phyloP scores from a whole-genome alignment of 2,113 vertebrate species.

The Psilopogon haemacephalus region DNA sequence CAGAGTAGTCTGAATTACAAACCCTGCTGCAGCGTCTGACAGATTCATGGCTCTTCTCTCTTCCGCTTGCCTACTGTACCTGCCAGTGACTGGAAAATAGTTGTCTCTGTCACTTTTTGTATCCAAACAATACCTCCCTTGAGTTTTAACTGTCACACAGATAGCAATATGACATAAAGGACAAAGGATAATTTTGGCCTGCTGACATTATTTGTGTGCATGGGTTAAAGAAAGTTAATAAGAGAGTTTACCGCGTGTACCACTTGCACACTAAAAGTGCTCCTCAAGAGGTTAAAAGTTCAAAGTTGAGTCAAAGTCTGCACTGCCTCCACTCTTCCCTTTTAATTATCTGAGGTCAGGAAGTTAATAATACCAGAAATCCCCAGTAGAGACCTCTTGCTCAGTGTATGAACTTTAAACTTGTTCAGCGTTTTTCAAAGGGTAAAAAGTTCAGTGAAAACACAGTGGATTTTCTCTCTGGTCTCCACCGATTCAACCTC shows the following conservation, averaged over 20 bases:
- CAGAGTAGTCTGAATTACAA: background rate
- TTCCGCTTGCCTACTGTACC: slow-evolving; percentile 1
- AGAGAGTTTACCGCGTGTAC: slow-evolving; percentile 67
- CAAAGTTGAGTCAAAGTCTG: slow-evolving; percentile 83
- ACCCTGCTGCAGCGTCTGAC: background rate
- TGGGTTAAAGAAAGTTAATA: slow-evolving; percentile 71
- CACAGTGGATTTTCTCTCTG: slow-evolving; percentile 77
- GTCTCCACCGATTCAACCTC: slow-evolving; percentile 76
- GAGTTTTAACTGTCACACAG: slow-evolving; percentile 45
- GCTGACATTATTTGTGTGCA: slow-evolving; percentile 40
- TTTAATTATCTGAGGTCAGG: slow-evolving; percentile 86
- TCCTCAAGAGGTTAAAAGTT: slow-evolving; percentile 81
- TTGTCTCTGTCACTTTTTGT: slow-evolving; percentile 37
- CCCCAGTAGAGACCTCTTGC: slow-evolving; percentile 81
- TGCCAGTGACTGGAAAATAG: slow-evolving; percentile 60
- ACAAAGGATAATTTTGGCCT: slow-evolving; percentile 58
- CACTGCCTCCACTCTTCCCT: slow-evolving; percentile 78
- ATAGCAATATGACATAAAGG: slow-evolving; percentile 60
- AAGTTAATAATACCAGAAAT: slow-evolving; percentile 88
- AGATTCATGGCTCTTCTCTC: background rate
- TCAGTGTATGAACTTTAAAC: slow-evolving; percentile 83
- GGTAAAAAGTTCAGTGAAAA: slow-evolving; percentile 84
- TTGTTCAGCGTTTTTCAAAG: slow-evolving; percentile 76
- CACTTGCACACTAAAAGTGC: slow-evolving; percentile 76
- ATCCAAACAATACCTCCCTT: slow-evolving; percentile 47